Evolutionary conservation across 1,140 invertebrate species (phyloP), one percentile per base, ranked within the genome.

Genomic region (Stenopsyche tienmushanensis): DNA sequence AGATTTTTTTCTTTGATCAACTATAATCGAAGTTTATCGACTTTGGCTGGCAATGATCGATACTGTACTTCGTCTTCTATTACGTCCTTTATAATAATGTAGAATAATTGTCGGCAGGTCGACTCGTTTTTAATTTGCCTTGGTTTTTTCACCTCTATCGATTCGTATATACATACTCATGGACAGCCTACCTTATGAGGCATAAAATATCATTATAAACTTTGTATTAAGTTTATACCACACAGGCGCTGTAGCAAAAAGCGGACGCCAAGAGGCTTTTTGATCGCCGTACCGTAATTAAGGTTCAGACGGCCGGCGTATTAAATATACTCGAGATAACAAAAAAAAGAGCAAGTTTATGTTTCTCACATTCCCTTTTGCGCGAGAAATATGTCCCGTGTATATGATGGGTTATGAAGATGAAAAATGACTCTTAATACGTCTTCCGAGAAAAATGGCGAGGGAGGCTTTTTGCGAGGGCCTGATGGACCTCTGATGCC

Each of bases 211-310:
- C 44, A 47, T 47, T 47, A 47, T 47, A 20, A 47, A 47, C 18
- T 47, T 47, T 47, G 44, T 20, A 47, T 47, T 47, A 47, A 47
- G 44, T 34, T 34, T 34, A 34, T 34, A 34, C 13, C 5, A 7
- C 5, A 5, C 44, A 47, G 8, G 17, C 44, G 7, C 7, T 15
- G 10, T 20, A 15, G 44, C 44, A 47, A 47, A 47, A 47, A 47
- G 44, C 17, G 44, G 44, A 47, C 44, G 44, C 44, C 44, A 18
- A 47, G 18, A 47, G 10, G 18, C 44, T 47, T 47, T 47, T 47
- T 47, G 44, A 47, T 47, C 44, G 44, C 17, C 44, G 44, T 47
- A 20, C 44, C 44, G 44, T 47, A 47, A 47, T 47, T 47, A 47
- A 47, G 44, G 44, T 15, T 47, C 44, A 8, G 18, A 20, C 44